Evolutionary conservation across 2,113 vertebrate species (phyloP), one percentile per base, ranked within the genome.

Genomic region (Bufo gargarizans): DNA sequence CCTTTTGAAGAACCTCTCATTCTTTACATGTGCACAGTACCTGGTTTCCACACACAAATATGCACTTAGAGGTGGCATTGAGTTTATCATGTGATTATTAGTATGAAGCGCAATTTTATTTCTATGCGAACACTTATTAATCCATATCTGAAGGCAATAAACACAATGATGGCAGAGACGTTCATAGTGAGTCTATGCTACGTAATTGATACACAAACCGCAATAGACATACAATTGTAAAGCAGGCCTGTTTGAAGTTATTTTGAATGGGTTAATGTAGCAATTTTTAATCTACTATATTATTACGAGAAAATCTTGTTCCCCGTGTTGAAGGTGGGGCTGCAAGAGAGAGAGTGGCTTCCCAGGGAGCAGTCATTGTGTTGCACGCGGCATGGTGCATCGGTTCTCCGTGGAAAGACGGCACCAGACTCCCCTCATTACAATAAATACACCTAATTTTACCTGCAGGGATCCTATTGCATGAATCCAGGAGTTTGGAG

Each of bases 361-460:
- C 87, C 87, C 20, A 74, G 80, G 80, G 80, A 84, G 87, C 45
- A 83, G 80, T 53, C 87, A 88, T 88, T 88, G 87, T 88, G 81
- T 53, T n/a, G 47, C 45, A 55, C 47, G 47, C 87, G 58, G 87
- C 80, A 83, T 88, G 87, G 87, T 61, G 71, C 80, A 53, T 74
- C 58, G 56, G 79, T 69, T 88, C 67, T 82, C 86, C 17, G 56
- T 55, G 53, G n/a, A 71, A 84, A 88, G 58, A 77, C 56, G 20
- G 80, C 43, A 49, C 87, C 77, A 56, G 55, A 53, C 80, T 88
- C 80, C 81, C 81, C 33, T 88, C 86, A 88, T 88, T 88, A 88
- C 87, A 88, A 88, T 88, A 88, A 84, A 83, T 83, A 88, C 87
- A 88, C 87, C 87, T 88, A 58, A 88, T 88, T 88, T 88, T 88